phyloP scores from a whole-genome alignment of 2,888 invertebrate genomes.

The Cetonia aurata region DNA sequence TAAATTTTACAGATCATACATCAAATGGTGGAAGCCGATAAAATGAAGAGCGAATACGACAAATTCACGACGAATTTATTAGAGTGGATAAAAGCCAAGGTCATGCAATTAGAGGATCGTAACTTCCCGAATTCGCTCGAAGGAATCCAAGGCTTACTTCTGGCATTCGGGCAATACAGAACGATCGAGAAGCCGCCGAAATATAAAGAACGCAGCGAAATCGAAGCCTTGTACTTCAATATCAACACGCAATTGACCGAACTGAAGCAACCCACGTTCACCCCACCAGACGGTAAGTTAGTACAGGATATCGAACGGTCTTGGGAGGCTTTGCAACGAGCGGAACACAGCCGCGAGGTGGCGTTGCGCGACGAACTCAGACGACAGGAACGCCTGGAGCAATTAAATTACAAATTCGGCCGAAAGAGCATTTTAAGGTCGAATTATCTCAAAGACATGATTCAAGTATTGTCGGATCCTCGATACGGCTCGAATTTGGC shows the following conservation, averaged over 20 bases:
- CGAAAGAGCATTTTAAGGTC: conserved; percentile 95
- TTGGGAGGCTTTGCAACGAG: conserved; percentile 93
- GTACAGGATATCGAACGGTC: conserved; percentile 96
- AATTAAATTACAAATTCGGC: conserved; percentile 95
- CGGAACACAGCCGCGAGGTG: conserved; percentile 94
- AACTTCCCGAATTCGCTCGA: conserved; percentile 95
- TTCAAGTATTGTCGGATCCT: conserved; percentile 92
- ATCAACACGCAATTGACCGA: conserved; percentile 97
- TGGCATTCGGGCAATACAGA: conserved; percentile 94
- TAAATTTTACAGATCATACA: conserved; percentile 83
- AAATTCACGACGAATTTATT: conserved; percentile 85
- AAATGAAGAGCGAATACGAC: conserved; percentile 91
- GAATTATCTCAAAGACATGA: conserved; percentile 97
- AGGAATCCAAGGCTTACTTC: conserved; percentile 91
- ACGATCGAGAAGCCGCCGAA: conserved; percentile 98
- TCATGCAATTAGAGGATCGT: conserved; percentile 83
- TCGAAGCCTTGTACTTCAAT: conserved; percentile 95
- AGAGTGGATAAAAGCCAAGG: conserved; percentile 94
- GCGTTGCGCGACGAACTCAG: conserved; percentile 91
- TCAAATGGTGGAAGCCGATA: conserved; percentile 95
- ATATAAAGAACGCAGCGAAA: conserved; percentile 96
- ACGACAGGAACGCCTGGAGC: conserved; percentile 93
- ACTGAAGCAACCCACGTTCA: conserved; percentile 88
- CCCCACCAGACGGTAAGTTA: conserved; percentile 89
- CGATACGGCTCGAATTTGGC: conserved; percentile 90